Base-by-base conservation (phyloP, 2,797 vertebrate genomes). In the Alauda arvensis region DNA sequence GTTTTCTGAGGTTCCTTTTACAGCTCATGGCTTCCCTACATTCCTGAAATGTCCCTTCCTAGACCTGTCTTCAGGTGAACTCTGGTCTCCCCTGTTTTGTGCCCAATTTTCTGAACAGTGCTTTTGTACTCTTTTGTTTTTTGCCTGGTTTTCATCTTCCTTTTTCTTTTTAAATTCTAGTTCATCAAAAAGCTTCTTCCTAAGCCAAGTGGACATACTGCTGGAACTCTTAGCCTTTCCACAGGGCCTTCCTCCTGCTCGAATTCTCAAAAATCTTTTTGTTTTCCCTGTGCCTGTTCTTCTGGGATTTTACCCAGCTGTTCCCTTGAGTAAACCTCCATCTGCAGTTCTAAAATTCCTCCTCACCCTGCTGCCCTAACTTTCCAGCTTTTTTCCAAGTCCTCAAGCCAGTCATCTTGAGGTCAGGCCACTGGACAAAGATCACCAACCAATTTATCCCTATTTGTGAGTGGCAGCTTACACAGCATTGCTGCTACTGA, bases 21-120 rank as follows among this genome's bases (percentile, higher is more conserved):
- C 31, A 80, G 49, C 40, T 61, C 15, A 3, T 60, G 65, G 33
- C 43, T 87, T 90, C 29, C 37, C 39, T 51, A 2, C 29, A n/a
- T 33, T 76, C 21, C 57, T 0, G 0, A 62, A 81, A 37, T 1
- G 1, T 63, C 25, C 55, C 8, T 70, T 39, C 10, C 28, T 57
- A 21, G 15, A 8, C 29, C 21, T 63, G 52, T 69, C 37, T 85
- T 62, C 39, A 78, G 34, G 42, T 62, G 71, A 67, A 39, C 43
- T 74, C 53, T 67, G 33, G 28, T 29, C 39, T 83, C 19, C 19
- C 31, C 71, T 18, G 26, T 68, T 81, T 68, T 87, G 21, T 52
- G 37, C 15, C 14, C 12, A 48, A 4, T 29, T 57, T 70, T 60
- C n/a, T 77, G 42, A 80, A 43, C 57, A 59, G 10, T 39, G 16